phyloP scores from a whole-genome alignment of 2,888 invertebrate genomes.

The Leptinotarsa haldemani region DNA sequence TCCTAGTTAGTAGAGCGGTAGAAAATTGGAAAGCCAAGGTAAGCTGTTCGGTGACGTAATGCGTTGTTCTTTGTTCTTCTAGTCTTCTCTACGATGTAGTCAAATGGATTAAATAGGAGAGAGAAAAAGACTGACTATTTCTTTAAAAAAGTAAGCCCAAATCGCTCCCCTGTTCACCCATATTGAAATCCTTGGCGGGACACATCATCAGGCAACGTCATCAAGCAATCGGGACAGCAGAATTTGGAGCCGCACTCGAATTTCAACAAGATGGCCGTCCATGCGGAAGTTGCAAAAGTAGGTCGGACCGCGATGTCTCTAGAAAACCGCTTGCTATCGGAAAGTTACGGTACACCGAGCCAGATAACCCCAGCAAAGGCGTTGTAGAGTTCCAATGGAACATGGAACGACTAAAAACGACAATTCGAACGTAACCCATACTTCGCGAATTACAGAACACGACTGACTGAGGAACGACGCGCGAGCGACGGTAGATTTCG shows the following conservation, averaged over 20 bases:
- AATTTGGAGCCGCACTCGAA: constrained; percentile 8
- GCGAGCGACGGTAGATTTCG: constrained; percentile 49
- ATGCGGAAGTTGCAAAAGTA: constrained; percentile 68
- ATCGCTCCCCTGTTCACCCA: constrained; percentile 61
- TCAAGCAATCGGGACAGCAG: background rate
- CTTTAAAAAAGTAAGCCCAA: constrained; percentile 58
- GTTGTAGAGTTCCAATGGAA: no score
- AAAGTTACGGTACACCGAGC: background rate
- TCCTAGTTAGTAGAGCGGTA: background rate
- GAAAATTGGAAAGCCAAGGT: constrained; percentile 19
- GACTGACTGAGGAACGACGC: constrained; percentile 58
- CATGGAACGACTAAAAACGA: background rate
- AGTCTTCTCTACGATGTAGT: constrained; percentile 20
- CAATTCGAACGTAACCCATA: constrained; percentile 30
- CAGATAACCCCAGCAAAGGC: no score
- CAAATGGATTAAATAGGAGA: constrained; percentile 61
- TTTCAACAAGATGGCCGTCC: constrained; percentile 64
- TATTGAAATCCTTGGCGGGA: constrained; percentile 35
- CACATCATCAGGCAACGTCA: constrained; percentile 43
- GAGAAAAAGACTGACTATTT: constrained; percentile 62
- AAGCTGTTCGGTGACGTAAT: constrained; percentile 17
- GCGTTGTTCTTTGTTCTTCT: constrained; percentile 7
- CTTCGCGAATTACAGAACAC: constrained; percentile 66
- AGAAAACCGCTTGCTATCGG: background rate
- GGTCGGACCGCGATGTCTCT: constrained; percentile 53